A percentile compares a stretch with the other conserved stretches of the same genome.
Evolutionary conservation across 2,797 vertebrate species (phyloP).

Genomic region (Sebastes variabilis): DNA sequence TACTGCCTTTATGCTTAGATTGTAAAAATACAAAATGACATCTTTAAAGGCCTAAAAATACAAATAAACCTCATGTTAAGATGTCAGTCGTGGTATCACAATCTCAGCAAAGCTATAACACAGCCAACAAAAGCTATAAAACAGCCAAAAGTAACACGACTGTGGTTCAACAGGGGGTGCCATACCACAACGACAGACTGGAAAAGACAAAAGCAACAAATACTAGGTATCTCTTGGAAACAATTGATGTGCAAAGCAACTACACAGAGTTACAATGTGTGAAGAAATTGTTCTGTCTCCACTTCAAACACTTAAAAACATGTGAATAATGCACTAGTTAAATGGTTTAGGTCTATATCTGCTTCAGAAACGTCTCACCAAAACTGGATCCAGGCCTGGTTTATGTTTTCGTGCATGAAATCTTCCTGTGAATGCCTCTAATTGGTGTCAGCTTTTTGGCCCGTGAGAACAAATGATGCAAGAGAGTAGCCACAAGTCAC

Average conservation of each 20-base stretch:
- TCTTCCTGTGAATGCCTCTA: not conserved
- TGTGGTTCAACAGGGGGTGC: slow-evolving; percentile 51
- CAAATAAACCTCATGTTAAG: not conserved
- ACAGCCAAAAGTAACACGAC: slow-evolving; percentile 28
- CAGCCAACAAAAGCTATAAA: not conserved
- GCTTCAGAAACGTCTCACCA: not conserved
- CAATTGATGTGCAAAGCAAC: not conserved
- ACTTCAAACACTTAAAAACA: not conserved
- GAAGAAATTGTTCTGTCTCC: not conserved
- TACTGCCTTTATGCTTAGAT: not conserved
- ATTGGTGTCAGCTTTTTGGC: not conserved
- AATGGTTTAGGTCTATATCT: not conserved
- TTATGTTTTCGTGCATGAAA: not conserved
- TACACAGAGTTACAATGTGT: not conserved
- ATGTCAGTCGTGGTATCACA: not conserved
- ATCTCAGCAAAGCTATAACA: not conserved
- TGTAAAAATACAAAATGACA: not conserved
- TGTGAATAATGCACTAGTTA: not conserved
- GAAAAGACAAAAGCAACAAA: not conserved
- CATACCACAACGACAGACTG: slow-evolving; percentile 26
- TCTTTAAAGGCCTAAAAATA: not conserved
- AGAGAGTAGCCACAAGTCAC: not conserved
- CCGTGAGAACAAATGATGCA: not conserved
- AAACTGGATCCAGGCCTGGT: not conserved
- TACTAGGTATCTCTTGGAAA: not conserved